Evolutionary conservation across 2,888 invertebrate species (phyloP).

Genomic region (Hedya salicella): DNA sequence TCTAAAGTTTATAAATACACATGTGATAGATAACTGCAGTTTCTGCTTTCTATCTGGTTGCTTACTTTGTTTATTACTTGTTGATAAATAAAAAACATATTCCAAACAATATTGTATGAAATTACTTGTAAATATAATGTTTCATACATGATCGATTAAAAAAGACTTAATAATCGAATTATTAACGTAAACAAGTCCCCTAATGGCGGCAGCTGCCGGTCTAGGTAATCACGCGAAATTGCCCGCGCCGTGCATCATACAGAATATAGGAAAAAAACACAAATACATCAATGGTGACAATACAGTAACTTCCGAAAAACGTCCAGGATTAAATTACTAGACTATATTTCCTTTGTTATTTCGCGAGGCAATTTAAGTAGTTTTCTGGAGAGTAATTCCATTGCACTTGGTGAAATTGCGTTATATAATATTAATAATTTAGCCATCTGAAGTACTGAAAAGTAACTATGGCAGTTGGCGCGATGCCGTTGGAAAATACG

Average conservation of each 20-base stretch:
- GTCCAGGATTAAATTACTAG: too few species aligned
- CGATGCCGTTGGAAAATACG: too few species aligned
- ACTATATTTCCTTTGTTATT: too few species aligned
- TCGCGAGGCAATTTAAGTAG: too few species aligned
- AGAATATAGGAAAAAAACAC: conserved; percentile 7
- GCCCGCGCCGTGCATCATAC: conserved; percentile 15
- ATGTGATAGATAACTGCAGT: too few species aligned
- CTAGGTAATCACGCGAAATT: conserved; percentile 21
- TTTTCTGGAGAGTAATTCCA: too few species aligned
- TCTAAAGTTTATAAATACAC: too few species aligned
- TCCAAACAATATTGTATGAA: background rate
- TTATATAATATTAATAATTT: too few species aligned
- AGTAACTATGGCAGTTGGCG: too few species aligned
- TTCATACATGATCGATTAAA: conserved; percentile 14
- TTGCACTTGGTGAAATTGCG: too few species aligned
- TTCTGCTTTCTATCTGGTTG: too few species aligned
- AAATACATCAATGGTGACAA: background rate
- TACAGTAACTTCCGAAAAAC: background rate
- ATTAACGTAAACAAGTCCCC: conserved; percentile 27
- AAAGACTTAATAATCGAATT: conserved; percentile 29
- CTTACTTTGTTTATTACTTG: background rate
- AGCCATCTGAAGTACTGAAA: too few species aligned
- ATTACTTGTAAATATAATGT: background rate
- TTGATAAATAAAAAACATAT: background rate
- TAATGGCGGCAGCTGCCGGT: conserved; percentile 20